Percentiles rank a stretch among this genome's conserved stretches.
Evolutionary conservation across 1,140 invertebrate genomes (phyloP).

Genomic region (Kradibia gibbosae): DNA sequence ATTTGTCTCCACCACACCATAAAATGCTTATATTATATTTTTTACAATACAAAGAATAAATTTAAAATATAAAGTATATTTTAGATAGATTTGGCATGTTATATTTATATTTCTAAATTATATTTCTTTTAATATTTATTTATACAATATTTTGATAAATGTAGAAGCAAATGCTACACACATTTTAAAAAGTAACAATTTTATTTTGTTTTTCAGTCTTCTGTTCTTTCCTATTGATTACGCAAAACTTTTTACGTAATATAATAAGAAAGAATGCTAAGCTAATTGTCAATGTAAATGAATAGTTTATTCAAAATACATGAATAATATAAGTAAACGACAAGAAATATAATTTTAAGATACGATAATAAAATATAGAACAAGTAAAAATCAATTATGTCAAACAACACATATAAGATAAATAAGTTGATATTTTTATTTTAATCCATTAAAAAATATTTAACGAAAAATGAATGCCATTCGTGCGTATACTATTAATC

Average conservation of each 20-base stretch:
- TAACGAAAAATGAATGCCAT: slow-evolving; percentile 5
- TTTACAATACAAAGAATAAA: slow-evolving; percentile 44
- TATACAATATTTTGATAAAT: slow-evolving; percentile 22
- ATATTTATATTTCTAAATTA: slow-evolving; percentile 25
- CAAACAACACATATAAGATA: not conserved
- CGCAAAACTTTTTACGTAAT: not conserved
- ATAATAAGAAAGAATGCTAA: slow-evolving; percentile 41
- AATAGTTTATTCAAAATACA: slow-evolving; percentile 11
- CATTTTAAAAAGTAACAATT: slow-evolving; percentile 54
- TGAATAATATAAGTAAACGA: slow-evolving; percentile 8
- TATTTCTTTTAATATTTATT: slow-evolving; percentile 24
- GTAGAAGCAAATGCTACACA: slow-evolving; percentile 19
- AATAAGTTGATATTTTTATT: slow-evolving; percentile 7
- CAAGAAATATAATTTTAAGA: slow-evolving; percentile 9
- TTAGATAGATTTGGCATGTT: slow-evolving; percentile 41
- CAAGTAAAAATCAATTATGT: not conserved
- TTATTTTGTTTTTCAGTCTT: slow-evolving; percentile 62
- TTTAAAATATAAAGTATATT: slow-evolving; percentile 46
- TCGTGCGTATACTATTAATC: slow-evolving; percentile 31
- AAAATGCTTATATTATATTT: slow-evolving; percentile 32
- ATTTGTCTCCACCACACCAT: slow-evolving; percentile 33
- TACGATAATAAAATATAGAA: not conserved
- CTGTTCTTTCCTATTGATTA: slow-evolving; percentile 49
- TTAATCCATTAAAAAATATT: not conserved
- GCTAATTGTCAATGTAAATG: slow-evolving; percentile 45